Evolutionary conservation across 2,113 vertebrate species (phyloP).

Genomic region (Fregata magnificens): DNA sequence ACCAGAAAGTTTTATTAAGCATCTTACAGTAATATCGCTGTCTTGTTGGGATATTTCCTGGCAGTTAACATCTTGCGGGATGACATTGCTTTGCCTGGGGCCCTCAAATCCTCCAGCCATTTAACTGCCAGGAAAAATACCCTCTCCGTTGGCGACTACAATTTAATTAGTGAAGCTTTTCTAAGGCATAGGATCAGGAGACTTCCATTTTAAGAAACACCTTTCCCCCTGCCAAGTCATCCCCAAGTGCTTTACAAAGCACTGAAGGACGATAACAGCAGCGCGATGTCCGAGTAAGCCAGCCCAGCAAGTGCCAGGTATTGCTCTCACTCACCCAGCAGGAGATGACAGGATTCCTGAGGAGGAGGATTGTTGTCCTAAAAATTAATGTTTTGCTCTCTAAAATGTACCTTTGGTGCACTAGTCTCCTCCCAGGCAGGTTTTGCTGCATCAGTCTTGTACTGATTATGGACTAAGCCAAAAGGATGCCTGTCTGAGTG

Average conservation of each 20-base stretch:
- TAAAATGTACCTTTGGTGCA: neutral
- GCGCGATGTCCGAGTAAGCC: fast-evolving
- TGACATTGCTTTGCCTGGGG: constrained; percentile 24
- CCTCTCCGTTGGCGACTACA: neutral
- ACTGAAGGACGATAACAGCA: neutral
- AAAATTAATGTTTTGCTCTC: neutral
- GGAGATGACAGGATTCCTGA: neutral
- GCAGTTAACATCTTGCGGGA: constrained; percentile 36
- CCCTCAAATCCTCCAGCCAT: neutral
- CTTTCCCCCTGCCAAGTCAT: neutral
- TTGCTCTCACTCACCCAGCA: neutral
- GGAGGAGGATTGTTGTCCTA: neutral
- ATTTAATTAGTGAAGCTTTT: constrained; percentile 28
- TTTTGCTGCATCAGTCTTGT: neutral
- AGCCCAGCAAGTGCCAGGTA: neutral
- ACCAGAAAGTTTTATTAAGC: neutral
- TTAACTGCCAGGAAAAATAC: constrained; percentile 24
- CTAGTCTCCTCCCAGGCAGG: neutral
- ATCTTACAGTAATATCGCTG: neutral
- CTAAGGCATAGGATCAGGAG: neutral
- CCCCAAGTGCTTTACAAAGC: neutral
- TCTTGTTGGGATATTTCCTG: constrained; percentile 17
- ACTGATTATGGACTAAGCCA: neutral
- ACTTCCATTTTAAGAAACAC: neutral
- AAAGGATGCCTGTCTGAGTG: too few relatives aligned